Evolutionary conservation across 2,113 vertebrate species (phyloP).

Genomic region (Protomyctophum bolini): DNA sequence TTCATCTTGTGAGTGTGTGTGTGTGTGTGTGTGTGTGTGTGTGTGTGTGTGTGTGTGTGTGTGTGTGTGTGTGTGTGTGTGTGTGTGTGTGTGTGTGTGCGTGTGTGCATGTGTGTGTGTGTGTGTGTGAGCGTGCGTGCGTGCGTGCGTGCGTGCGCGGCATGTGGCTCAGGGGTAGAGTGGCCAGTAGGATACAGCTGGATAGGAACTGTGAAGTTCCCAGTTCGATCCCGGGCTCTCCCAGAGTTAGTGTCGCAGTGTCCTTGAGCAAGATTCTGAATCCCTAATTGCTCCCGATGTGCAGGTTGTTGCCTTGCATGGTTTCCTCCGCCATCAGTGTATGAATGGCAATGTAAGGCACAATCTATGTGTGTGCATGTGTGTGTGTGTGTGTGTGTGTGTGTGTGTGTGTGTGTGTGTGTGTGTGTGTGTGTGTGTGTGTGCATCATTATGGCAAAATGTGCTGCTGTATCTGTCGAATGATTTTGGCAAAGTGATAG

Average conservation of each 20-base stretch:
- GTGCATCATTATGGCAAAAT: background rate
- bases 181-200: too few relatives aligned
- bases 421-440: constrained; percentile 1
- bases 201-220: too few relatives aligned
- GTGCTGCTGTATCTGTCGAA: background rate
- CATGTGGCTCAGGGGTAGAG: too few relatives aligned
- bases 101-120: background rate
- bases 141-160: background rate
- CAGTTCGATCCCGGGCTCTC: too few relatives aligned
- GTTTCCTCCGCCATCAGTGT: too few relatives aligned
- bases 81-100: constrained; percentile 2
- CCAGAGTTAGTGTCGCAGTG: too few relatives aligned
- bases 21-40: too few relatives aligned
- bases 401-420: background rate
- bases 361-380: background rate
- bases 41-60: background rate
- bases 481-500: background rate
- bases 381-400: background rate
- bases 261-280: too few relatives aligned
- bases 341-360: too few relatives aligned
- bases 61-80: constrained; percentile 1
- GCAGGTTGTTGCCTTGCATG: too few relatives aligned
- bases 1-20: too few relatives aligned
- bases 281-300: too few relatives aligned
- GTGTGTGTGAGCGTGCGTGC: background rate